Base-by-base conservation (phyloP, 53 echinoderm and acorn worm species). In the Henricia sp. region DNA sequence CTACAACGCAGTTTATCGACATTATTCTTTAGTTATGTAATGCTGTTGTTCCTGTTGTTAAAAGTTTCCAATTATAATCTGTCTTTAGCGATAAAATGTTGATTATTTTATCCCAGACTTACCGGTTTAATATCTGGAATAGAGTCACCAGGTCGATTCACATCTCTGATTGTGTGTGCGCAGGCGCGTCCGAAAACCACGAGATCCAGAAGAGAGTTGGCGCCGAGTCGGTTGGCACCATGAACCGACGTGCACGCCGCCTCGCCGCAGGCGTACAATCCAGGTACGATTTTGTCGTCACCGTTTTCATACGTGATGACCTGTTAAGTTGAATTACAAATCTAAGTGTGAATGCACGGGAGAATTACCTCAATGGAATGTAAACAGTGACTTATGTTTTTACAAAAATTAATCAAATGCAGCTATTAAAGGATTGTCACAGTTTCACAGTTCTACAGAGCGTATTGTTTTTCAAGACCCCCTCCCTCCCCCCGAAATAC, bases 181-280 rank as follows among this genome's bases (percentile, higher is more conserved):
- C 96, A 96, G 52, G 96, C 96, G 10, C 96, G 91, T 21, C 96
- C 96, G 82, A 96, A 96, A 46, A 96, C 96, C 0, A 96, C 96
- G 11, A 96, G 88, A 92, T 96, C 96, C 17, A 96, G 92, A 2
- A 96, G 87, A 4, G 96, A 96, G 88, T 96, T 96, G 40, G 96
- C 96, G 10, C 96, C 96, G 4, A 96, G 94, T 29, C 96, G 72
- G 83, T 96, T 96, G 67, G 96, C 96, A 12, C 96, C 96, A 54
- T 96, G 96, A 50, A 96, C 96, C 4, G 96, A 96, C 0, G 96
- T 94, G 35, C 84, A 91, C 1, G 96, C 96, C 19, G 93, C 90
- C 54, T 96, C 96, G 35, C 96, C 96, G 40, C 96, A 96, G 48
- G 94, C 90, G 43, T 91, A 96, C 68, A 96, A 70, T 35, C 96